phyloP scores from a whole-genome alignment of 1,140 invertebrate genomes.

The Thaumatotibia leucotreta region DNA sequence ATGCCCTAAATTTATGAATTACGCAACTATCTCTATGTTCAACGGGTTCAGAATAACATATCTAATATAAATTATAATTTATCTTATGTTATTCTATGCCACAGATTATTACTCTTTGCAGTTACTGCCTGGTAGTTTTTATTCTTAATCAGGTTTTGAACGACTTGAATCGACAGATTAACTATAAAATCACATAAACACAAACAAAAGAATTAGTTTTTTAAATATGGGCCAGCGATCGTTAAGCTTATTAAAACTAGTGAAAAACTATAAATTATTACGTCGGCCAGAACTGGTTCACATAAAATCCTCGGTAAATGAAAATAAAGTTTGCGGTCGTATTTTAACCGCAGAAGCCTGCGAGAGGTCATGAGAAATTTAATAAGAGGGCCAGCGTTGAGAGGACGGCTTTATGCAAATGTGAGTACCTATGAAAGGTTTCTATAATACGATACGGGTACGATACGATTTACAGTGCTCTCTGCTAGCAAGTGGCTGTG shows the following conservation, averaged over 20 bases:
- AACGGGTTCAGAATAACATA: too few relatives aligned
- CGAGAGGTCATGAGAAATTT: conserved; percentile 22
- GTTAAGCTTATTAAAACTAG: not conserved
- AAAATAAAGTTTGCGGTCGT: conserved; percentile 12
- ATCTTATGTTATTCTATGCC: too few relatives aligned
- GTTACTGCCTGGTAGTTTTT: too few relatives aligned
- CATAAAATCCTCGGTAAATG: conserved; percentile 1
- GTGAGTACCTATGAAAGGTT: conserved; percentile 8
- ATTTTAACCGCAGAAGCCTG: conserved; percentile 14
- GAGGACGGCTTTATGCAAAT: conserved; percentile 22
- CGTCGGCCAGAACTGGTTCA: not conserved
- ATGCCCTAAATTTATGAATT: too few relatives aligned
- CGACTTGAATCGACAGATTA: too few relatives aligned
- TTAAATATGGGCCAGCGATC: not conserved
- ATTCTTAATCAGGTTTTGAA: too few relatives aligned
- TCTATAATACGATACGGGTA: not conserved
- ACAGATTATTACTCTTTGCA: too few relatives aligned
- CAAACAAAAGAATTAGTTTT: too few relatives aligned
- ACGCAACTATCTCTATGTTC: too few relatives aligned
- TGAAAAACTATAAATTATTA: not conserved
- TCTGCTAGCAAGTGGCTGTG: too few relatives aligned
- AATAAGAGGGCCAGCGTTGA: conserved; percentile 23
- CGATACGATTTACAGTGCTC: not conserved
- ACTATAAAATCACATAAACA: too few relatives aligned
- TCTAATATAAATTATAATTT: too few relatives aligned